A percentile compares a stretch with the other conserved stretches of the same genome.
Evolutionary conservation across 2,113 vertebrate genomes (phyloP).

Genomic region (Plotosus lineatus): DNA sequence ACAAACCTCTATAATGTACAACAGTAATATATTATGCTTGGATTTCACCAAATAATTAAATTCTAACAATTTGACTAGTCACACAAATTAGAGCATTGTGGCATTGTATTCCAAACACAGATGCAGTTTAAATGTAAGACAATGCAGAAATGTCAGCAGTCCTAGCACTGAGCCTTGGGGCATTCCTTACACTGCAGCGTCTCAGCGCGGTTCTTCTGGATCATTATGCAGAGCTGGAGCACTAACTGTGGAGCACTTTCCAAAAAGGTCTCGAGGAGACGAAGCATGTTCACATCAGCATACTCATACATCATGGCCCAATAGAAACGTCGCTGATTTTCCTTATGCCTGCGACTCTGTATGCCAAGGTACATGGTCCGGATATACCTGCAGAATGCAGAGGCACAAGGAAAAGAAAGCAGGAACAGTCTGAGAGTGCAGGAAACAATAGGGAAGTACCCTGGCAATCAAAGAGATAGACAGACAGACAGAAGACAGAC

Average conservation of each 20-base stretch:
- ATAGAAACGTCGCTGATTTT: slow-evolving; percentile 98
- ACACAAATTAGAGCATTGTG: background rate
- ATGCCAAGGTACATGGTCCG: slow-evolving; percentile 98
- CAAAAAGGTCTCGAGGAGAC: slow-evolving; percentile 96
- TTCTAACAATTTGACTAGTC: background rate
- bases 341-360: slow-evolving; percentile 94
- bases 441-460: background rate
- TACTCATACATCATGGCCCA: slow-evolving; percentile 99
- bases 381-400: slow-evolving; percentile 81
- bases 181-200: slow-evolving; percentile 92
- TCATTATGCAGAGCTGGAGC: slow-evolving; percentile 99
- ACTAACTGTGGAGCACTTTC: slow-evolving; percentile 99
- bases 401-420: slow-evolving; percentile 29
- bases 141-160: slow-evolving; percentile 33
- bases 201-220: slow-evolving; percentile 98
- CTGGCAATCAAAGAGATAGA: background rate
- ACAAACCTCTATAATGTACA: slow-evolving; percentile 15
- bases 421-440: slow-evolving; percentile 30
- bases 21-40: background rate
- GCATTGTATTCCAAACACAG: slow-evolving; percentile 23
- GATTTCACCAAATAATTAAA: background rate
- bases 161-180: slow-evolving; percentile 41
- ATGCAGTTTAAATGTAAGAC: background rate
- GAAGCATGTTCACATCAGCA: slow-evolving; percentile 98
- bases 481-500: background rate